These are phyloP conservation scores for Gnathonemus longibarbis DNA, from an alignment of 2,113 vertebrate species.

Conservation along the genomic window DNA sequence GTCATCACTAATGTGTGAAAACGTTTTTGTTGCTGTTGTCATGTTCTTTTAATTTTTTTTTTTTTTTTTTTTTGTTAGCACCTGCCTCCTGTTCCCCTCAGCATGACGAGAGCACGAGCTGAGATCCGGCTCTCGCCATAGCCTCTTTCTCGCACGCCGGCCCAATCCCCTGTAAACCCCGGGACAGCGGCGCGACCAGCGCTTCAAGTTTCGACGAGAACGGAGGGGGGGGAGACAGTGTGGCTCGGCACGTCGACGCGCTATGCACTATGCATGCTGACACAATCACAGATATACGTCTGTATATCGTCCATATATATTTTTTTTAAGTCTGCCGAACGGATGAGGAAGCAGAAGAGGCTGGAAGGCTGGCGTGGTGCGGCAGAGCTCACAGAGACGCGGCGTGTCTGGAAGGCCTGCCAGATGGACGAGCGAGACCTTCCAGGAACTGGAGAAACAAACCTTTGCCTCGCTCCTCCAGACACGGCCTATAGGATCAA, in stretches of 20 bases:
- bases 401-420: not conserved
- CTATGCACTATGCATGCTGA: conserved; percentile 16
- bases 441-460: not conserved
- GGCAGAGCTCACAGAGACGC: not conserved
- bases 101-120: conserved; percentile 17
- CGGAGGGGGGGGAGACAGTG: not conserved
- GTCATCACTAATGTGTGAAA: conserved; percentile 31
- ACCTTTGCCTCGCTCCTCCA: not conserved
- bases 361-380: not conserved
- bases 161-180: not conserved
- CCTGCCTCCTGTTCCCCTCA: conserved; percentile 30
- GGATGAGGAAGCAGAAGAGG: not conserved
- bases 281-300: conserved; percentile 7
- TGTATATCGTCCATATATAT: not conserved
- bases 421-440: not conserved
- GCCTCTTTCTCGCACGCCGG: not conserved
- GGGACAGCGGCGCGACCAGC: not conserved
- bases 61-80: conserved; percentile 24
- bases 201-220: not conserved
- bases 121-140: not conserved
- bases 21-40: conserved; percentile 2
- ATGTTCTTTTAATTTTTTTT: not conserved
- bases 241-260: not conserved
- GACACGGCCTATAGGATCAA: not conserved
- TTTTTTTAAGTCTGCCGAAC: not conserved